These are phyloP conservation scores for Mola mola DNA, from an alignment of 2,113 vertebrate species.

Conservation along the genomic window DNA sequence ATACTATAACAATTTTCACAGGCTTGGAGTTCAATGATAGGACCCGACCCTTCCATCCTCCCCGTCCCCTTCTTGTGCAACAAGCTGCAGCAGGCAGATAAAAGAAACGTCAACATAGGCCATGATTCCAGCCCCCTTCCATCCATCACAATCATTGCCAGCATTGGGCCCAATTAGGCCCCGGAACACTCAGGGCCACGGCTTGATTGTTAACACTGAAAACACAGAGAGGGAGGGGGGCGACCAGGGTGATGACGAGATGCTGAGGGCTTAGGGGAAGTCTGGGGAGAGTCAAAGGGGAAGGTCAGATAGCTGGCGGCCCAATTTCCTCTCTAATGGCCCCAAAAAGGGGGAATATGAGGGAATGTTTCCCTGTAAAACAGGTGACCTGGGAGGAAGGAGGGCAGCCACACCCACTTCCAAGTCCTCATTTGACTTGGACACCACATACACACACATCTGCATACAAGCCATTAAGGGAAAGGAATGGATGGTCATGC, in stretches of 20 bases:
- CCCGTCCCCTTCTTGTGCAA: conserved; percentile 29
- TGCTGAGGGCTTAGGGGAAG: conserved; percentile 37
- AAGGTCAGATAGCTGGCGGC: conserved; percentile 69
- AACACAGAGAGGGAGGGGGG: conserved; percentile 52
- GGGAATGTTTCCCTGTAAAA: conserved; percentile 71
- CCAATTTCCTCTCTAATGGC: conserved; percentile 82
- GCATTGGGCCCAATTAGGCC: conserved; percentile 75
- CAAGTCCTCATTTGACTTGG: conserved; percentile 16
- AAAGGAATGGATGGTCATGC: conserved; percentile 43
- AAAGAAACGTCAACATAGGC: conserved; percentile 47
- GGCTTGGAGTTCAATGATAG: no score
- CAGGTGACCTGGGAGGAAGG: conserved; percentile 70
- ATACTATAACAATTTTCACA: no score
- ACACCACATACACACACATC: no score
- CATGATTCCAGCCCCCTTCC: conserved; percentile 49
- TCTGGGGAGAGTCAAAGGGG: conserved; percentile 32
- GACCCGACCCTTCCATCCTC: no score
- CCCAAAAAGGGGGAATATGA: conserved; percentile 72
- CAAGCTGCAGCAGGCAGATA: conserved; percentile 50
- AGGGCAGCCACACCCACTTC: conserved; percentile 45
- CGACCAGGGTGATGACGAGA: conserved; percentile 53
- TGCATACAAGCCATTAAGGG: conserved; percentile 45
- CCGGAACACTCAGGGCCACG: conserved; percentile 78
- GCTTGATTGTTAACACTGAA: conserved; percentile 79
- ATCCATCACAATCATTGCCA: conserved; percentile 83